Evolutionary conservation across 2,113 vertebrate genomes (phyloP).

Genomic region (Drymodes brunneopygia): DNA sequence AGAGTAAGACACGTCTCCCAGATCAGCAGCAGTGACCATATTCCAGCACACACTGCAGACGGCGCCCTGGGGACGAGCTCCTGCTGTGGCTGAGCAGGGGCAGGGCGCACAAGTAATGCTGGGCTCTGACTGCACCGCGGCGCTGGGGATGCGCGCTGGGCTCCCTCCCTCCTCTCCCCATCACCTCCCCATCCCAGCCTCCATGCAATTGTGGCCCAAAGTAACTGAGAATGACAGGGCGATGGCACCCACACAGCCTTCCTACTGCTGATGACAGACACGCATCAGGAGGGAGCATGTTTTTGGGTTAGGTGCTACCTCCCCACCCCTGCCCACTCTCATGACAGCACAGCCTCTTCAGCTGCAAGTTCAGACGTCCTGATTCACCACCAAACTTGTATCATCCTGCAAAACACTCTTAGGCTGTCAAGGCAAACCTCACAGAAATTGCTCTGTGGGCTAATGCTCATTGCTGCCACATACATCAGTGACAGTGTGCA

Average conservation of each 20-base stretch:
- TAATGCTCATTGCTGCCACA: background rate
- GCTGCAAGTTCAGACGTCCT: background rate
- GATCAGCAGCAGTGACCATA: background rate
- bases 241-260: background rate
- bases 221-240: background rate
- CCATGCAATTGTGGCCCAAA: accelerated
- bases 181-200: background rate
- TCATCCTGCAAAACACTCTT: background rate
- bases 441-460: background rate
- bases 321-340: background rate
- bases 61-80: background rate
- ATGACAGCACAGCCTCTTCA: background rate
- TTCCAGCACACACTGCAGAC: background rate
- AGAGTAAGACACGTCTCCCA: background rate
- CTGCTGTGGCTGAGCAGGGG: background rate
- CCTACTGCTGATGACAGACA: background rate
- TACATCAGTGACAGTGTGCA: accelerated
- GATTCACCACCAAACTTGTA: background rate
- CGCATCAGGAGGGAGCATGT: background rate
- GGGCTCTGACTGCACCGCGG: accelerated
- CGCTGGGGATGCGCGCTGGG: background rate
- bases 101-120: accelerated
- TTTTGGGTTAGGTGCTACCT: background rate
- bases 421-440: background rate
- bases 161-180: background rate